Percentiles rank a stretch among this genome's conserved stretches.
These are phyloP conservation scores for Trichogramma dendrolimi DNA, from an alignment of 2,888 invertebrate species.

Conservation along the genomic window DNA sequence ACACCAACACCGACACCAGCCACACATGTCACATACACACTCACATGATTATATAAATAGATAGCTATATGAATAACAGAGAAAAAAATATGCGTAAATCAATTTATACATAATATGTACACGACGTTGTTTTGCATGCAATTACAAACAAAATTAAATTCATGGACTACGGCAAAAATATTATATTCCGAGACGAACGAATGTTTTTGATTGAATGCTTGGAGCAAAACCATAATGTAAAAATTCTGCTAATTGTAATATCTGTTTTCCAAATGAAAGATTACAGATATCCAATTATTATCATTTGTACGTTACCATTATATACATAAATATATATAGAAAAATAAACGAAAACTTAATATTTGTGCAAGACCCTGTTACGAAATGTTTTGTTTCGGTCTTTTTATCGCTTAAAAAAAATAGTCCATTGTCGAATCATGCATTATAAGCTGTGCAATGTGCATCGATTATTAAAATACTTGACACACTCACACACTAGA, in stretches of 20 bases:
- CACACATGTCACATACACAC: slow-evolving; percentile 11
- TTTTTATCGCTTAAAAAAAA: slow-evolving; percentile 22
- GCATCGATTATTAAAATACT: slow-evolving; percentile 45
- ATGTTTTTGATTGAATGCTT: no score
- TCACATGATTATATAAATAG: slow-evolving; percentile 29
- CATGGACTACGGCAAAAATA: neutral
- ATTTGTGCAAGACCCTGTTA: slow-evolving; percentile 37
- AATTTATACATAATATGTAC: slow-evolving; percentile 31
- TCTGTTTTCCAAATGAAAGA: no score
- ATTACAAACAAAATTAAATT: slow-evolving; percentile 27
- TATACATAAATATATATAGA: no score
- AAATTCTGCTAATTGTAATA: no score
- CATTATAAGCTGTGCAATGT: slow-evolving; percentile 47
- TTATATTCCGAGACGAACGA: no score
- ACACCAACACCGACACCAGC: no score
- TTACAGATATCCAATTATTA: slow-evolving; percentile 32
- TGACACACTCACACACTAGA: slow-evolving; percentile 44
- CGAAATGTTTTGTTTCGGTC: slow-evolving; percentile 34
- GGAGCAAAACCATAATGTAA: no score
- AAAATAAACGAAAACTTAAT: slow-evolving; percentile 27
- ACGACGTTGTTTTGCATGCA: slow-evolving; percentile 36
- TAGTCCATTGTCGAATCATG: slow-evolving; percentile 39
- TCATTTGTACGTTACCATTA: slow-evolving; percentile 44
- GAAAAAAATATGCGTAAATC: slow-evolving; percentile 38
- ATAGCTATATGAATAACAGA: slow-evolving; percentile 36